These are phyloP conservation scores for Nyctalus aviator DNA, from an alignment of 2,797 vertebrate genomes.

Conservation along the genomic window DNA sequence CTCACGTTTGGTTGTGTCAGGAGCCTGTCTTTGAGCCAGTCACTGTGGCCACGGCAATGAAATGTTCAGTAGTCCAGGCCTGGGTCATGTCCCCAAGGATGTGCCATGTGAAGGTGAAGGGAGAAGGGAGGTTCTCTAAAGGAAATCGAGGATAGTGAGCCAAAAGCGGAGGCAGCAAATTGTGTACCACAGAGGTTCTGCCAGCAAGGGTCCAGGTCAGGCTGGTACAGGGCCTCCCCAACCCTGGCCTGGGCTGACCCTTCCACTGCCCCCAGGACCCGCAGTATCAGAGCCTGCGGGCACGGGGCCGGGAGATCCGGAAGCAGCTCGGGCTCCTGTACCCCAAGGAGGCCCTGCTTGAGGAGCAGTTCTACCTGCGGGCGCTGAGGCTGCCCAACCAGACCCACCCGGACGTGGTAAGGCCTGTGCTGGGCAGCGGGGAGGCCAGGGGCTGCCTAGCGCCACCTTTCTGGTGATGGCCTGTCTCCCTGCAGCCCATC, in stretches of 20 bases:
- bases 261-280: slow-evolving; percentile 85
- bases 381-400: slow-evolving; percentile 93
- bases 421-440: rapidly evolving
- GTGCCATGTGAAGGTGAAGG: background rate
- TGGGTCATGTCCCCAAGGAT: background rate
- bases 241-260: background rate
- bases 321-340: slow-evolving; percentile 86
- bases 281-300: slow-evolving; percentile 86
- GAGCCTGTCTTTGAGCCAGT: background rate
- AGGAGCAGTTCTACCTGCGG: slow-evolving; percentile 89
- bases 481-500: slow-evolving; percentile 87
- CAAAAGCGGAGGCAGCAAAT: background rate
- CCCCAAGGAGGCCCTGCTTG: slow-evolving; percentile 86
- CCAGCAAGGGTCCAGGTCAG: background rate
- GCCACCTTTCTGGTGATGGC: background rate
- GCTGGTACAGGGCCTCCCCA: background rate
- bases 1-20: background rate
- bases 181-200: background rate
- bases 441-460: rapidly evolving
- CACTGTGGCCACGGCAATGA: background rate
- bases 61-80: background rate
- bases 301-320: slow-evolving; percentile 89
- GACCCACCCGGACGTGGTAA: slow-evolving; percentile 93
- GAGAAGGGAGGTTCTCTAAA: background rate
- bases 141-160: background rate